These are phyloP conservation scores for Melanostoma scalare DNA, from an alignment of 2,888 invertebrate species.

Conservation along the genomic window DNA sequence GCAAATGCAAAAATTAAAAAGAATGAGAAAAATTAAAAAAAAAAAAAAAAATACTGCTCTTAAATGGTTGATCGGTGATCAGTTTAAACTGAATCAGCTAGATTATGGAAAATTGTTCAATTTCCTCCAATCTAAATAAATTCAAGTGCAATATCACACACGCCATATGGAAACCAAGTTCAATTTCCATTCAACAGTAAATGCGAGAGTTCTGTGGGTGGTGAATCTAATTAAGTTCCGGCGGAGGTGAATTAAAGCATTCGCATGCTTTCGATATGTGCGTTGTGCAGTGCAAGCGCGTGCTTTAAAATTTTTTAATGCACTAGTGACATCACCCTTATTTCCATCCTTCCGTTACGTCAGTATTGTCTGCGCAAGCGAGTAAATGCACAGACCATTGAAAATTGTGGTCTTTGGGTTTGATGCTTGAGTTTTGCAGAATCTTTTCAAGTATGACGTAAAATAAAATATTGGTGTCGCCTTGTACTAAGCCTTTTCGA, in stretches of 20 bases:
- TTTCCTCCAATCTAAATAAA: conserved; percentile 11
- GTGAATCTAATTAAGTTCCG: conserved; percentile 9
- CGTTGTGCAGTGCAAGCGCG: not conserved
- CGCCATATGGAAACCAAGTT: not conserved
- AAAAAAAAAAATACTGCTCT: too few relatives aligned
- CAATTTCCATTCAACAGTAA: conserved; percentile 1
- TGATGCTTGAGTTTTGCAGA: too few relatives aligned
- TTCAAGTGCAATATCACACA: conserved; percentile 32
- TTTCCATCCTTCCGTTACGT: too few relatives aligned
- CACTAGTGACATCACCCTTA: too few relatives aligned
- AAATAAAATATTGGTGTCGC: too few relatives aligned
- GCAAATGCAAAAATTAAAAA: not conserved
- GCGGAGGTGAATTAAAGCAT: not conserved
- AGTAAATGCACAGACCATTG: too few relatives aligned
- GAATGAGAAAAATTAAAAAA: too few relatives aligned
- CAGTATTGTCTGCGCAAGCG: too few relatives aligned
- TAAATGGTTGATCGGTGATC: not conserved
- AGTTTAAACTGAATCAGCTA: conserved; percentile 6
- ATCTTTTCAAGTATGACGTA: too few relatives aligned
- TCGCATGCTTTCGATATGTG: too few relatives aligned
- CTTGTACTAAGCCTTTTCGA: too few relatives aligned
- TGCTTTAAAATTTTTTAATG: not conserved
- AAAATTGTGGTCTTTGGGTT: too few relatives aligned
- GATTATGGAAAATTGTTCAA: conserved; percentile 30
- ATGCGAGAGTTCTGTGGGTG: not conserved